phyloP scores from a whole-genome alignment of 2,113 vertebrate species.

The Megatriorchis doriae region DNA sequence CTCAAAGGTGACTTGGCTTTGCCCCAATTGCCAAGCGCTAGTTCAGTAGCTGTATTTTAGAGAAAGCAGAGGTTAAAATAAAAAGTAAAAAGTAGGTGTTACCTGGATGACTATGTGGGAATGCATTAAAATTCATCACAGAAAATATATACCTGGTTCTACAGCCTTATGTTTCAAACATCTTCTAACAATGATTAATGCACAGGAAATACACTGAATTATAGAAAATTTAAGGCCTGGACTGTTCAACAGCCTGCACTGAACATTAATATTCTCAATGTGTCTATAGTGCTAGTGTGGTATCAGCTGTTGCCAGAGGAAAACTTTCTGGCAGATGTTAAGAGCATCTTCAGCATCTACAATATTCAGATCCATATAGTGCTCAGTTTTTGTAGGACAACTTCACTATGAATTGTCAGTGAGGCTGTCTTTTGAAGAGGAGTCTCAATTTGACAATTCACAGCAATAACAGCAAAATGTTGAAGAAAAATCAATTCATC shows the following conservation, averaged over 20 bases:
- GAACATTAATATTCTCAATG: not conserved
- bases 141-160: not conserved
- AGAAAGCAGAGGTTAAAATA: not conserved
- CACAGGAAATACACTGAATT: not conserved
- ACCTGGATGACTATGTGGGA: not conserved
- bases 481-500: not conserved
- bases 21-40: not conserved
- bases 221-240: slow-evolving; percentile 11
- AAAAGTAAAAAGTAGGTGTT: not conserved
- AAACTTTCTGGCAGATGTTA: not conserved
- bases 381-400: not conserved
- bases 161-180: not conserved
- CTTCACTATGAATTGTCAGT: not conserved
- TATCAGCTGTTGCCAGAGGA: not conserved
- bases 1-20: not conserved
- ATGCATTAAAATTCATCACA: not conserved
- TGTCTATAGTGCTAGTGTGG: not conserved
- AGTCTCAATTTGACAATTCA: not conserved
- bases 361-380: not conserved
- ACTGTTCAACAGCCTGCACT: not conserved
- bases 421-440: not conserved
- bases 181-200: not conserved
- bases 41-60: not conserved
- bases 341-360: not conserved
- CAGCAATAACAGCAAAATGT: not conserved